Evolutionary conservation across 2,888 invertebrate species (phyloP), one percentile per base, ranked within the genome.

Genomic region (Sesamia inferens): DNA sequence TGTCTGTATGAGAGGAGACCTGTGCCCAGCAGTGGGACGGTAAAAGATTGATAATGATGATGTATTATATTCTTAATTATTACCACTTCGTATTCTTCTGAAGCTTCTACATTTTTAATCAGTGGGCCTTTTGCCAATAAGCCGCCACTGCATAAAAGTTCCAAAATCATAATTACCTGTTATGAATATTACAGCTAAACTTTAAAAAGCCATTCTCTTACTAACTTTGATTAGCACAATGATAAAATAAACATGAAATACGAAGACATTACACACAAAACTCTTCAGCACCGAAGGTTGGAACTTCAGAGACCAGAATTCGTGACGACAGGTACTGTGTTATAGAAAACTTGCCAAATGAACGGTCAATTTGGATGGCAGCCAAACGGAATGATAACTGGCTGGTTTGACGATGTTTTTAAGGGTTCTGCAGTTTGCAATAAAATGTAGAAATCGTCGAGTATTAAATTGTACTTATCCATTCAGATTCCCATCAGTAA

Each of bases 291-390:
- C 55, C 68, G 75, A 83, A 79, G 82, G 87, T 82, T 87, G 88
- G 90, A 90, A 90, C 90, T 90, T 88, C 84, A 80, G 84, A 89
- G 88, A 90, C 90, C 83, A 88, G 31, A 89, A 89, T 87, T 85
- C 89, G 87, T 87, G 90, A 90, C 90, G 93, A 93, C 94, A 95
- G 95, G 94, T 95, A 95, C 89, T 90, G 83, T 83, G 84, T 81
- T 87, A 84, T 85, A 88, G 89, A 91, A 90, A 90, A 88, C 88
- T 91, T 94, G 95, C 94, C 95, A 95, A 95, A 92, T 89, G 88
- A 92, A 91, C 90, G 85, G 85, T 90, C 92, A 89, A 92, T 94
- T 94, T 95, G 94, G 94, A 90, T 55, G 5, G 8, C 5, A 6
- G 92, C 95, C 95, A 94, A 90, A 71, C 74, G 78, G 82, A 80